phyloP scores from a whole-genome alignment of 2,113 vertebrate species.

The Clinocottus analis region DNA sequence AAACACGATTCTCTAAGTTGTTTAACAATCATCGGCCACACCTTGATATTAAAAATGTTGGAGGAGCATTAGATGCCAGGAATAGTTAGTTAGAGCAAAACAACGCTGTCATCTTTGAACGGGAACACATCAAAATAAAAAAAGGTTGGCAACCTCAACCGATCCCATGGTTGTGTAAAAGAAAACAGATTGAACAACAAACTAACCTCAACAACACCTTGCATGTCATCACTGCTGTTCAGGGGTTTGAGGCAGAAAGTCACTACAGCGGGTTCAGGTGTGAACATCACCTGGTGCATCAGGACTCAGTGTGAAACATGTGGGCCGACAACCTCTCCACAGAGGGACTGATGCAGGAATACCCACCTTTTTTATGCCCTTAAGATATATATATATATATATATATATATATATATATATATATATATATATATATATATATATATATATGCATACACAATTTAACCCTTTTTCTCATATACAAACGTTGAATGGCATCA shows the following conservation, averaged over 20 bases:
- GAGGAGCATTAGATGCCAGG: constrained; percentile 48
- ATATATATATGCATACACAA: too few species aligned
- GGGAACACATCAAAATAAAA: constrained; percentile 19
- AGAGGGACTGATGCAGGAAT: background rate
- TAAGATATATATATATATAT: too few species aligned
- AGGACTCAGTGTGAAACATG: constrained; percentile 35
- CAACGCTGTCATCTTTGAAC: constrained; percentile 57
- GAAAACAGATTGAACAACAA: constrained; percentile 61
- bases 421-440: too few species aligned
- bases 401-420: too few species aligned
- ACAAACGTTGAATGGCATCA: background rate
- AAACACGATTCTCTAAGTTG: constrained; percentile 34
- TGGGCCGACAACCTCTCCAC: constrained; percentile 3
- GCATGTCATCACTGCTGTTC: constrained; percentile 59
- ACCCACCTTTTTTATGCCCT: too few species aligned
- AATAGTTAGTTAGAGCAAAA: constrained; percentile 62
- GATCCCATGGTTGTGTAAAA: constrained; percentile 35
- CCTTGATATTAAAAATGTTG: constrained; percentile 59
- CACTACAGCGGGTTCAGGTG: constrained; percentile 36
- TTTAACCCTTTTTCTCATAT: background rate
- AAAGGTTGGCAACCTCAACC: constrained; percentile 41
- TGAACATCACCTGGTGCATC: constrained; percentile 31
- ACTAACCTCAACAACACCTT: constrained; percentile 53
- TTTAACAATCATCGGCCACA: constrained; percentile 44
- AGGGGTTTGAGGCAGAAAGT: constrained; percentile 34